Base-by-base conservation (phyloP, 2,888 invertebrate genomes). In the Sclerodermus sp. region DNA sequence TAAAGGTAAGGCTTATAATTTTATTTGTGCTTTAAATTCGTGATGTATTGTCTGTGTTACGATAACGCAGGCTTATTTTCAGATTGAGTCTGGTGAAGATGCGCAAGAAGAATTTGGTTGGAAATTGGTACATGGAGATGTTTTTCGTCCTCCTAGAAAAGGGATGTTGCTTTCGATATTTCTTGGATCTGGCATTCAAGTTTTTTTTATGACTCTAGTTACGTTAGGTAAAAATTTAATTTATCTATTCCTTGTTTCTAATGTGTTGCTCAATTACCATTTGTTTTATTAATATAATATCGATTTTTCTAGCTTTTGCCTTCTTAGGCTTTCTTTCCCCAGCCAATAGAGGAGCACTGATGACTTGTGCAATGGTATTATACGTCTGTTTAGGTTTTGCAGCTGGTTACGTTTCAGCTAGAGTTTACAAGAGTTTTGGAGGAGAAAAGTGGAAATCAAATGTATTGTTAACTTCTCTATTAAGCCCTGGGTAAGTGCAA, bases 361-460 rank as follows among this genome's bases (percentile, higher is more conserved):
- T 99, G 97, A 99, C 98, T 1, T 98, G 97, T 76, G 91, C 96
- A 18, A 87, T 99, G 84, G 93, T 98, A 1, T 84, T 96, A 55
- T 99, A 93, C 81, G 98, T 98, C n/a, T 87, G 96, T 58, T 84
- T 99, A 30, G 98, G 98, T 10, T 95, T 96, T 0, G 94, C 93
- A 1, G 96, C 98, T 45, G 99, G 99, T 3, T 99, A 95, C 79
- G 91, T 96, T 36, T 96, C 97, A 50, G 96, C 99, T 0, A 83
- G 98, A 64, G 88, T 99, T 68, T 99, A 99, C 81, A 99, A 99
- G 82, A 96, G 96, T 80, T 97, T 98, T 79, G 97, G 97, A 9
- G 99, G 99, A 1, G 89, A 97, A 60, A 91, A 96, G 72, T 99
- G 99, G 99, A 99, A 98, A 81, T 93, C 93, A 51, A 99, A 99